Conservation (phyloP, 2,113 vertebrate species). For the Geococcyx californianus region DNA sequence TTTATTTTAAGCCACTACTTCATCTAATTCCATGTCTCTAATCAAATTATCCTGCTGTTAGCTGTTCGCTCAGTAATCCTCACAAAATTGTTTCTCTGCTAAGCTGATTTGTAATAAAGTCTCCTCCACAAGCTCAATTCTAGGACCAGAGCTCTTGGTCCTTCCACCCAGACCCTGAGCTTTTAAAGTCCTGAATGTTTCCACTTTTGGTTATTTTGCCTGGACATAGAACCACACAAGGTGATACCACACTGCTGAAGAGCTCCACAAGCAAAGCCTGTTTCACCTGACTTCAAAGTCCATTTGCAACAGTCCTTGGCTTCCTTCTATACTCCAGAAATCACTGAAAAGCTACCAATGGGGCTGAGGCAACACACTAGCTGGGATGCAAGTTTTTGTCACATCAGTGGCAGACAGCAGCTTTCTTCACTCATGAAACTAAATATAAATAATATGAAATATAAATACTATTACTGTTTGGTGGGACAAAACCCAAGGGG, state of each 20-base stretch:
- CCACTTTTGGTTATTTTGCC: not conserved
- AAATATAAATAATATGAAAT: not conserved
- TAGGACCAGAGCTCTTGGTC: not conserved
- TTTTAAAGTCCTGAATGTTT: not conserved
- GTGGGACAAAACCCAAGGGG: not conserved
- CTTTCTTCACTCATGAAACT: not conserved
- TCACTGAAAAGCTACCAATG: not conserved
- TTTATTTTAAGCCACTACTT: constrained; percentile 55
- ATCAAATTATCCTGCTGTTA: constrained; percentile 49
- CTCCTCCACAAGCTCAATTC: not conserved
- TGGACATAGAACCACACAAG: not conserved
- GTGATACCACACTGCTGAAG: not conserved
- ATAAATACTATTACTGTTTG: not conserved
- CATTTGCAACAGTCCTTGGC: not conserved
- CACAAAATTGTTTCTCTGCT: constrained; percentile 29
- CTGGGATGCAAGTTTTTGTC: not conserved
- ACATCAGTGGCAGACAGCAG: not conserved
- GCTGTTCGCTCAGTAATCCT: constrained; percentile 27
- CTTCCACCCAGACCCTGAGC: not conserved
- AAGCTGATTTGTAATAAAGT: constrained; percentile 64
- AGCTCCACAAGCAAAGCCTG: not conserved
- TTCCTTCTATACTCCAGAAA: not conserved
- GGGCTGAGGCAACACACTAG: accelerated
- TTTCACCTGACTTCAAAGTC: not conserved
- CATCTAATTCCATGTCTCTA: constrained; percentile 31